Base-by-base conservation (phyloP, 1,140 invertebrate species). In the Megalonaias nervosa region DNA sequence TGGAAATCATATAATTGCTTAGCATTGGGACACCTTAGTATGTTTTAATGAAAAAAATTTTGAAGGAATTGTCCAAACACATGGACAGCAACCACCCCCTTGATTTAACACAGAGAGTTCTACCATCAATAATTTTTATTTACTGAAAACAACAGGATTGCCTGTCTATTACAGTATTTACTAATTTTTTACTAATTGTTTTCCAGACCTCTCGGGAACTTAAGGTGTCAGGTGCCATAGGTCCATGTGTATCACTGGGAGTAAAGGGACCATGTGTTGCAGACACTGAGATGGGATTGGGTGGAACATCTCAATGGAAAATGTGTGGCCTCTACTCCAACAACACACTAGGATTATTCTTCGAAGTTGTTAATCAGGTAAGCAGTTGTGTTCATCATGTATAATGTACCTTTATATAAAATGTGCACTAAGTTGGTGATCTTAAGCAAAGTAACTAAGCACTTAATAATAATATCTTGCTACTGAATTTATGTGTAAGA, bases 231-330 rank as follows among this genome's bases (percentile, higher is more conserved):
- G 98, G 98, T 57, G 96, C 96, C 26, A 98, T 99, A 75, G 98
- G 98, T 58, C 95, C 98, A 2, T 99, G 98, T 92, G 96, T 99
- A 31, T 98, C 97, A 1, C 92, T 98, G 81, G 96, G 97, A 87
- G 94, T 96, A 55, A 99, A 98, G 89, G 95, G 95, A 67, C 93
- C 94, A 13, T 94, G 87, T 56, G 97, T 99, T 56, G 97, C 97
- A 0, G 99, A 99, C 87, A 97, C 96, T 78, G 98, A 99, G 92
- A 84, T 91, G 60, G 99, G 99, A 73, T 94, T 99, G 90, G 98
- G 98, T 62, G 97, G 97, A 67, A 99, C 99, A 1, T 96, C 95
- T 80, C 97, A 98, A 87, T 99, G 99, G 99, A 99, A 99, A 91
- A 94, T 99, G 90, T 99, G 98, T 91, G 95, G 97, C 0, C 92